Base-by-base conservation (phyloP, 2,113 vertebrate species). In the Callionymus lyra region DNA sequence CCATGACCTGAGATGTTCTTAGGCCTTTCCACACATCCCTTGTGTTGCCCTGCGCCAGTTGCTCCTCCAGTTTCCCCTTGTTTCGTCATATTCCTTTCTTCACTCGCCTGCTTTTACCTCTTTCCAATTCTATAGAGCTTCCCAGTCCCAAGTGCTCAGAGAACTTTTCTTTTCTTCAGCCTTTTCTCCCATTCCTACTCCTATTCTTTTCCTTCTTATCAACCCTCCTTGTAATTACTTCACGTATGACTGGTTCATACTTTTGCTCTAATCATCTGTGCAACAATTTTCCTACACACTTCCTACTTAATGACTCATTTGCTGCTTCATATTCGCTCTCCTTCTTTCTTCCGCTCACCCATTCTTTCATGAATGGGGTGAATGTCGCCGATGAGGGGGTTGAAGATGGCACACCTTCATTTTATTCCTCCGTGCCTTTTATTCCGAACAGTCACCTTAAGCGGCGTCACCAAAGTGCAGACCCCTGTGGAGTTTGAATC, bases 361-460 rank as follows among this genome's bases (percentile, higher is more conserved):
- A 13, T 35, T 44, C 53, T 65, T 48, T 51, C 60, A n/a, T n/a
- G n/a, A n/a, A n/a, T 38, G 1, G 54, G 36, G 49, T 35, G 31
- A 68, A 44, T 48, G 45, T 17, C 10, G 38, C 39, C 19, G 69
- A 70, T 59, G 69, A 70, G 65, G 53, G 10, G 2, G 31, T 63
- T 54, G 1, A 17, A 59, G 37, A 6, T 6, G 47, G 55, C 59
- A 62, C 37, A 46, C 36, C 51, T 62, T 53, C 50, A 42, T 16
- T 52, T 53, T 61, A 52, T 48, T 43, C 48, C 51, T 39, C 53
- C 63, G 31, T 14, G 39, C 18, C 63, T 54, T 69, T n/a, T 41
- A 51, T 66, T 71, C 52, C 40, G 38, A 46, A 46, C 16, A 53
- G 32, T 50, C 31, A 31, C 42, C 47, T 43, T 16, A 32, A 35